A percentile compares a stretch with the other conserved stretches of the same genome.
Conservation (phyloP, 2,888 invertebrate genomes). For the Unio pictorum region DNA sequence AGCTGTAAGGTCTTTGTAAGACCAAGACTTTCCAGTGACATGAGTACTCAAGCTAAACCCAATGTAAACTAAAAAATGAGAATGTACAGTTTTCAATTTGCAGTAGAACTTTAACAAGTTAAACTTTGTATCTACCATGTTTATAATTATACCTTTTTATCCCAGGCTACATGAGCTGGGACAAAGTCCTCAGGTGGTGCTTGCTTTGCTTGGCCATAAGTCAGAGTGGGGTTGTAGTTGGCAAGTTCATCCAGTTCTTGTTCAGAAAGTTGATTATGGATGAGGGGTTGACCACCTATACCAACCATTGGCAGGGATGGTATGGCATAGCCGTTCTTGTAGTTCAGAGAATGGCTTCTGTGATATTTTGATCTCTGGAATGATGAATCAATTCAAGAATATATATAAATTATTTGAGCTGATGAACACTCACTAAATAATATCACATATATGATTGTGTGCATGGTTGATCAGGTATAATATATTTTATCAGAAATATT, state of each 20-base stretch:
- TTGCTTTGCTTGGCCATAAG: conserved; percentile 71
- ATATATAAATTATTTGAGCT: too few relatives aligned
- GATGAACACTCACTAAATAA: neutral
- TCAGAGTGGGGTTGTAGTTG: conserved; percentile 70
- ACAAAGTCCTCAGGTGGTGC: conserved; percentile 71
- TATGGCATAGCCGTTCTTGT: conserved; percentile 70
- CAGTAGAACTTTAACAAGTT: too few relatives aligned
- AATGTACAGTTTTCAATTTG: too few relatives aligned
- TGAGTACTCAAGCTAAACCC: too few relatives aligned
- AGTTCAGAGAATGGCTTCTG: conserved; percentile 68
- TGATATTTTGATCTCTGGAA: conserved; percentile 69
- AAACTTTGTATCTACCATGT: too few relatives aligned
- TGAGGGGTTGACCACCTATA: conserved; percentile 67
- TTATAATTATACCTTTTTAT: conserved; percentile 67
- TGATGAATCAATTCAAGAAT: conserved; percentile 11
- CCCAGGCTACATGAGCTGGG: conserved; percentile 72
- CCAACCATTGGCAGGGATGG: conserved; percentile 63
- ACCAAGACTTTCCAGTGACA: too few relatives aligned
- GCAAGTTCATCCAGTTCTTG: conserved; percentile 70
- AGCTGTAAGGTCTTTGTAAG: too few relatives aligned
- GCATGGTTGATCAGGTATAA: too few relatives aligned
- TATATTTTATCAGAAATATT: too few relatives aligned
- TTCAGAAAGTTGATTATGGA: conserved; percentile 67
- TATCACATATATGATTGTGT: too few relatives aligned
- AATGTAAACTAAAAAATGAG: too few relatives aligned